These are phyloP conservation scores for Pseudococcus longispinus DNA, from an alignment of 2,888 invertebrate species.

Conservation along the genomic window DNA sequence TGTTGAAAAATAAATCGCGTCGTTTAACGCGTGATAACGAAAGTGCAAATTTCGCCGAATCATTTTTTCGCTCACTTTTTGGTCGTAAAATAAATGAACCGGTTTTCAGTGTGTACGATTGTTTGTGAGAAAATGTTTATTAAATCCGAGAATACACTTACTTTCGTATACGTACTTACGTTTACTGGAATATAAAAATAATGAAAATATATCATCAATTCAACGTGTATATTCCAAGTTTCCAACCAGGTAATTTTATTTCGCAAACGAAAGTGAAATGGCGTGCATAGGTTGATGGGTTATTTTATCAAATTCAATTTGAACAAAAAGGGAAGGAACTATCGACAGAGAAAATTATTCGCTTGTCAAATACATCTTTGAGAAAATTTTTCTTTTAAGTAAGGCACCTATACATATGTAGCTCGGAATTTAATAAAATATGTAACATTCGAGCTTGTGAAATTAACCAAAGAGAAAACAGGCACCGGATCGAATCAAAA, in stretches of 20 bases:
- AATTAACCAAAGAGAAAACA: not conserved
- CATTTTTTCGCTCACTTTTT: not conserved
- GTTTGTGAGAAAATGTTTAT: not conserved
- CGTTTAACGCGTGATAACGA: not conserved
- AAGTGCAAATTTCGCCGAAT: not conserved
- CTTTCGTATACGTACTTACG: not conserved
- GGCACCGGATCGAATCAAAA: not conserved
- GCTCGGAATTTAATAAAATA: not conserved
- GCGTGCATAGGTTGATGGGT: conserved; percentile 8
- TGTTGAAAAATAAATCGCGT: not conserved
- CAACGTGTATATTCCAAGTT: not conserved
- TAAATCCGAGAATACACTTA: not conserved
- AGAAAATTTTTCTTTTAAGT: not conserved
- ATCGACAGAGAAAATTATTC: conserved; percentile 13
- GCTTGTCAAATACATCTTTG: not conserved
- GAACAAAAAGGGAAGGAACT: not conserved
- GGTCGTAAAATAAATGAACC: not conserved
- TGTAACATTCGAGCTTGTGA: not conserved
- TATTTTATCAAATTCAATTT: conserved; percentile 25
- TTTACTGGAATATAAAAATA: not conserved
- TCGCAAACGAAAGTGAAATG: conserved; percentile 17
- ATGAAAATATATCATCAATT: conserved; percentile 2
- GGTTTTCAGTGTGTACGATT: not conserved
- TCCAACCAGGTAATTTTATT: not conserved
- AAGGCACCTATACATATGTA: not conserved